Percentiles rank a stretch among this genome's conserved stretches.
phyloP scores from a whole-genome alignment of 2,797 vertebrate species.

The Crax fasciolata region DNA sequence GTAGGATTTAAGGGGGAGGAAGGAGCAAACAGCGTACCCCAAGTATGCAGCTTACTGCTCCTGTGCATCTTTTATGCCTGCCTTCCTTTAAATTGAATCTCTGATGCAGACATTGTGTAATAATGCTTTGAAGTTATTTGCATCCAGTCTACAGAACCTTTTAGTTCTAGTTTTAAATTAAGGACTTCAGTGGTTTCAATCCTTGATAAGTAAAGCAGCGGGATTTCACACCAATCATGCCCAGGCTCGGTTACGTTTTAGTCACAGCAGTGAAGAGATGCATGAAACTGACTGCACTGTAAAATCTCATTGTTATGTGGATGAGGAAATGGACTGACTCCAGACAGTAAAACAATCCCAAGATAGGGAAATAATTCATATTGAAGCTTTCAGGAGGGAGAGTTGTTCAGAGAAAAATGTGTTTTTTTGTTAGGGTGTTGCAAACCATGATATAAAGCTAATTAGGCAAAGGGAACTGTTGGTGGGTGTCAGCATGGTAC shows the following conservation, averaged over 20 bases:
- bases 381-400: not conserved
- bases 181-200: slow-evolving; percentile 52
- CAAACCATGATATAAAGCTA: not conserved
- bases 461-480: not conserved
- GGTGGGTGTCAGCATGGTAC: not conserved
- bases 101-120: slow-evolving; percentile 23
- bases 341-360: slow-evolving; percentile 26
- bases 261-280: slow-evolving; percentile 63
- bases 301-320: slow-evolving; percentile 50
- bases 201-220: slow-evolving; percentile 45
- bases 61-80: not conserved
- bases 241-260: slow-evolving; percentile 27
- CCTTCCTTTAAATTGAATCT: slow-evolving; percentile 47
- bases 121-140: slow-evolving; percentile 46
- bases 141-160: slow-evolving; percentile 51
- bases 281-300: slow-evolving; percentile 52
- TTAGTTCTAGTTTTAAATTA: slow-evolving; percentile 70
- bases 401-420: not conserved
- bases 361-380: not conserved
- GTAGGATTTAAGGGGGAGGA: not conserved
- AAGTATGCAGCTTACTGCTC: not conserved
- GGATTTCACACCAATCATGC: slow-evolving; percentile 58
- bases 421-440: not conserved
- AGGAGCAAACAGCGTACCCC: not conserved
- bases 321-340: slow-evolving; percentile 8